These are phyloP conservation scores for Saturnia japonica DNA, from an alignment of 2,888 invertebrate species.

Conservation along the genomic window DNA sequence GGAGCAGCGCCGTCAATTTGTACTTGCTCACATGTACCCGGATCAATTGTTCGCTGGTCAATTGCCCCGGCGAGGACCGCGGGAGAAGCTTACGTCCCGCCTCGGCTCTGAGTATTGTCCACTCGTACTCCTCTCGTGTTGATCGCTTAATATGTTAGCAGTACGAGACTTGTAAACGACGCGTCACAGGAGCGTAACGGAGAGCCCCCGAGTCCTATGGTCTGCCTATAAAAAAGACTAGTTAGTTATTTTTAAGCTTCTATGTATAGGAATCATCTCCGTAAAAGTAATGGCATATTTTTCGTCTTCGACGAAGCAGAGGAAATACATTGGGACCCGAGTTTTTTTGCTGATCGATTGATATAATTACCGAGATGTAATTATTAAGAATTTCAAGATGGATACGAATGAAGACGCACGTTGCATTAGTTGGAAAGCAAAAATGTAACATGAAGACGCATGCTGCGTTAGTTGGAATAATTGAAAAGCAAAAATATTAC, in stretches of 20 bases:
- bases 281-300: conserved; percentile 58
- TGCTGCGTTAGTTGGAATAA: no score
- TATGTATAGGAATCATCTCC: conserved; percentile 65
- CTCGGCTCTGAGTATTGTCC: conserved; percentile 56
- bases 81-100: conserved; percentile 33
- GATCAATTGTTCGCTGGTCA: conserved; percentile 61
- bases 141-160: conserved; percentile 74
- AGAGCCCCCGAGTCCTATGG: conserved; percentile 57
- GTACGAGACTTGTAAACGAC: conserved; percentile 65
- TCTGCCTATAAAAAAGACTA: conserved; percentile 75
- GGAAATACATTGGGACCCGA: conserved; percentile 17
- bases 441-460: no score
- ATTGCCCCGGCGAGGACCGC: conserved; percentile 41
- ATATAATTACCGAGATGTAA: background rate
- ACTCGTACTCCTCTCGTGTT: conserved; percentile 79
- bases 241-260: conserved; percentile 76
- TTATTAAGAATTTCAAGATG: background rate
- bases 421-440: background rate
- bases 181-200: conserved; percentile 43
- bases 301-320: conserved; percentile 44
- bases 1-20: conserved; percentile 43
- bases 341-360: background rate
- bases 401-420: background rate
- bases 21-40: conserved; percentile 55
- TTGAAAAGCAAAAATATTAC: no score